A percentile compares a stretch with the other conserved stretches of the same genome.
These are phyloP conservation scores for Prosopocoilus inquinatus DNA, from an alignment of 2,888 invertebrate genomes.

Conservation along the genomic window DNA sequence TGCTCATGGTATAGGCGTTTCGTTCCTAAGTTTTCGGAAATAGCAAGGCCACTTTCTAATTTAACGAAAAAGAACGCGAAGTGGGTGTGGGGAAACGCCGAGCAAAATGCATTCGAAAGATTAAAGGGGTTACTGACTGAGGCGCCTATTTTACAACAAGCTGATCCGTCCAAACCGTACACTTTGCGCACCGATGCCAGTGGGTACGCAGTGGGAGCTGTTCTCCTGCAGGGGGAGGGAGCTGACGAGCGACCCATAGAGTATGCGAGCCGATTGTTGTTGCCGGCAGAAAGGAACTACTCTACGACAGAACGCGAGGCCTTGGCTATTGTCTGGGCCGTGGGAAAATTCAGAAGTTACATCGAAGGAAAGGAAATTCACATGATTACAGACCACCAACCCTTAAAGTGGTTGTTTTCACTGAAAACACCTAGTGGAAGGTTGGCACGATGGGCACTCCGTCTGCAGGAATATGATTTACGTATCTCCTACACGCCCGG, in stretches of 20 bases:
- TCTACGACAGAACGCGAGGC: constrained; percentile 39
- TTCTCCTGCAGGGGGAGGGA: constrained; percentile 2
- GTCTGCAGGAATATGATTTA: no score
- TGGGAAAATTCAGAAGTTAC: constrained; percentile 44
- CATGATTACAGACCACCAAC: constrained; percentile 48
- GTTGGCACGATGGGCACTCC: constrained; percentile 47
- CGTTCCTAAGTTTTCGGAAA: no score
- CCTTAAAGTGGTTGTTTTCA: constrained; percentile 47
- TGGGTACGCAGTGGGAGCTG: neutral
- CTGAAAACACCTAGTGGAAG: constrained; percentile 44
- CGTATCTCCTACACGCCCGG: no score
- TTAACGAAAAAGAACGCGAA: no score
- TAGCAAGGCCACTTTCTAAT: no score
- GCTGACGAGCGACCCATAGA: constrained; percentile 18
- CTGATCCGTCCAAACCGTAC: neutral
- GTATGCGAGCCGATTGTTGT: constrained; percentile 17
- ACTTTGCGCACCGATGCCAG: neutral
- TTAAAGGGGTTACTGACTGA: neutral
- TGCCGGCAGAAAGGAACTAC: constrained; percentile 32
- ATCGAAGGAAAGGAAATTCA: constrained; percentile 40
- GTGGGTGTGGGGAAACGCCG: no score
- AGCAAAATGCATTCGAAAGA: no score
- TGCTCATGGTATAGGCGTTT: constrained; percentile 2
- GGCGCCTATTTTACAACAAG: neutral
- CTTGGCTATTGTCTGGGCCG: constrained; percentile 32